A percentile compares a stretch with the other conserved stretches of the same genome.
These are phyloP conservation scores for Pristionchus exspectatus DNA, from an alignment of 2,888 invertebrate species.

Conservation along the genomic window DNA sequence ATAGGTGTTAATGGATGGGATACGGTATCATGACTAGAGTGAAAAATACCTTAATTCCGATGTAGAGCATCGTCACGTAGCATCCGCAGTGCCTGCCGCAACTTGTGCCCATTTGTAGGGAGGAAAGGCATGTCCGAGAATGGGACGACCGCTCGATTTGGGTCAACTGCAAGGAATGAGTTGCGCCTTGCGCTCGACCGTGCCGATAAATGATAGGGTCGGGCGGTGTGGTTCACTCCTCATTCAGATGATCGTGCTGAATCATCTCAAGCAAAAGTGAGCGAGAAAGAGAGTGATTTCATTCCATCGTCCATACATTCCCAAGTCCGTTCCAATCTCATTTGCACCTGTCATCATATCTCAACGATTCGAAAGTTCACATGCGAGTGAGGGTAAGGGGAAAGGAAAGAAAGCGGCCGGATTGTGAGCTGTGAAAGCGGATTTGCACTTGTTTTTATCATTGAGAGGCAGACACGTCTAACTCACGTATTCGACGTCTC, in stretches of 20 bases:
- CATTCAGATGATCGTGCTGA: constrained; percentile 33
- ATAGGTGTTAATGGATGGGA: background rate
- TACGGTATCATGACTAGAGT: background rate
- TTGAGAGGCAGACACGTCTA: background rate
- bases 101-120: constrained; percentile 71
- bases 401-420: background rate
- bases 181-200: background rate
- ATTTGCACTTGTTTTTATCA: constrained; percentile 44
- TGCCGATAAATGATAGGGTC: background rate
- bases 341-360: constrained; percentile 35
- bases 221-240: background rate
- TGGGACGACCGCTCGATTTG: constrained; percentile 74
- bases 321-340: constrained; percentile 20
- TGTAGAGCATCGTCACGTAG: constrained; percentile 78
- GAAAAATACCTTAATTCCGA: constrained; percentile 76
- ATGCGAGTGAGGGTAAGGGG: constrained; percentile 13
- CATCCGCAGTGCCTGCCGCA: constrained; percentile 79
- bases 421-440: constrained; percentile 30
- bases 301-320: background rate
- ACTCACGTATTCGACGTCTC: constrained; percentile 51
- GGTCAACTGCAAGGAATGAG: constrained; percentile 70
- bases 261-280: constrained; percentile 46
- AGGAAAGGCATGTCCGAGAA: constrained; percentile 72
- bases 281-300: constrained; percentile 21
- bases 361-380: constrained; percentile 8